Percentiles rank a stretch among this genome's conserved stretches.
Evolutionary conservation across 23 tunicate species (phyloP).

Genomic region (Botrylloides violaceus): DNA sequence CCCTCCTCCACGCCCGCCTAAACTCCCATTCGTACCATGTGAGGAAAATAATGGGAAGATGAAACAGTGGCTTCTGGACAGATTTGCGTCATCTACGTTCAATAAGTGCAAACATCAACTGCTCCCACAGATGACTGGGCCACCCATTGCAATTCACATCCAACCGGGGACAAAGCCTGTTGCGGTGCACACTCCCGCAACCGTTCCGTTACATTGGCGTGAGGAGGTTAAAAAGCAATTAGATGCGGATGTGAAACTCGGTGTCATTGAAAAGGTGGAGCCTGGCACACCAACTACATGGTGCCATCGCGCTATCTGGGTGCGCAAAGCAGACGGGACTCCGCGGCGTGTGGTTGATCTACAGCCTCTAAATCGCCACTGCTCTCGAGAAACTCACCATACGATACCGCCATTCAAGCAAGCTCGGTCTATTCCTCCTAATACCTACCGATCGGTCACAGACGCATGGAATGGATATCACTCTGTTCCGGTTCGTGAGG

Average conservation of each 20-base stretch:
- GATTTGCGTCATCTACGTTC: not conserved
- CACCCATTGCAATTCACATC: constrained; percentile 25
- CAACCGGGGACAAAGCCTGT: constrained; percentile 15
- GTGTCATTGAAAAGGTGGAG: not conserved
- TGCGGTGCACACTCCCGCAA: constrained; percentile 17
- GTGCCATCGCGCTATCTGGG: constrained; percentile 21
- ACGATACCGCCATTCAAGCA: constrained; percentile 9
- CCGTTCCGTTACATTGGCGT: too few species aligned
- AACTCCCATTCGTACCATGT: too few species aligned
- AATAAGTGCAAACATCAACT: not conserved
- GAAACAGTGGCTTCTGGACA: not conserved
- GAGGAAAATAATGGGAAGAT: not conserved
- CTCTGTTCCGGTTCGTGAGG: too few species aligned
- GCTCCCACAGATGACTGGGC: constrained; percentile 19
- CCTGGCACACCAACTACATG: not conserved
- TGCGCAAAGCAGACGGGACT: constrained; percentile 14
- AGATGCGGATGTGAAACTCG: constrained; percentile 12
- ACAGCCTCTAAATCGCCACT: constrained; percentile 5
- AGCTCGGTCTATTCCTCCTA: constrained; percentile 15
- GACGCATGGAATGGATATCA: too few species aligned
- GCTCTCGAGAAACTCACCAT: constrained; percentile 4
- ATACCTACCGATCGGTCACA: constrained; percentile 24
- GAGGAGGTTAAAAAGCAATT: too few species aligned
- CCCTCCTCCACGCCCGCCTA: too few species aligned
- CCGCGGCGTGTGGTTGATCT: constrained; percentile 29